These are phyloP conservation scores for Pammene aurita DNA, from an alignment of 2,888 invertebrate species.

Conservation along the genomic window DNA sequence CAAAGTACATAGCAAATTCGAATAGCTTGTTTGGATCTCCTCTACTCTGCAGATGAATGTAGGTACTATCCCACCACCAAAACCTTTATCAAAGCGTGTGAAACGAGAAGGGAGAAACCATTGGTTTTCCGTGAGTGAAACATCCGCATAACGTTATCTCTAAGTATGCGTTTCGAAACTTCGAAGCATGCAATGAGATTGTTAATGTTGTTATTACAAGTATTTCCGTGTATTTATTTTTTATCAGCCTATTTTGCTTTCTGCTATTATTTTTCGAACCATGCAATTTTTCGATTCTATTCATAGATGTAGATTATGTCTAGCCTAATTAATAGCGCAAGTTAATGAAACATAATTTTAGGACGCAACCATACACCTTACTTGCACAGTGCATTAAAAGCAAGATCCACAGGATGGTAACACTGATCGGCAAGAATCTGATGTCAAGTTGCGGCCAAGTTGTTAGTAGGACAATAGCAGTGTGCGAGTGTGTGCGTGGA, in stretches of 20 bases:
- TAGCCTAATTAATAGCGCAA: conserved; percentile 75
- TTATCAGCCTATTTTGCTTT: conserved; percentile 42
- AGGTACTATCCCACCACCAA: conserved; percentile 59
- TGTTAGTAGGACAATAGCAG: conserved; percentile 79
- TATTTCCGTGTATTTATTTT: conserved; percentile 44
- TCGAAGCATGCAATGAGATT: conserved; percentile 65
- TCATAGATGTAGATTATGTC: conserved; percentile 69
- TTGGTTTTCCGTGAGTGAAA: conserved; percentile 32
- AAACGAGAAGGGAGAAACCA: conserved; percentile 45
- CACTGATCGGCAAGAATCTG: conserved; percentile 42
- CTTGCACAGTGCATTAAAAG: conserved; percentile 40
- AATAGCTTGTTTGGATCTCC: conserved; percentile 26
- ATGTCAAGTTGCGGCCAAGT: conserved; percentile 68
- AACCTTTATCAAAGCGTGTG: conserved; percentile 55
- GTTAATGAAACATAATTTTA: conserved; percentile 68
- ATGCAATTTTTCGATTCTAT: conserved; percentile 66
- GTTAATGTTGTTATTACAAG: conserved; percentile 74
- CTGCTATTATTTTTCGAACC: conserved; percentile 57
- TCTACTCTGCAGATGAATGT: conserved; percentile 25
- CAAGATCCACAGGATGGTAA: conserved; percentile 46
- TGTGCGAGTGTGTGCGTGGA: conserved; percentile 80
- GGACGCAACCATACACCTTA: conserved; percentile 69
- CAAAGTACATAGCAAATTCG: conserved; percentile 17
- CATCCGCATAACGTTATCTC: conserved; percentile 42
- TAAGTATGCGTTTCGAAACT: conserved; percentile 53